Base-by-base conservation (phyloP, 2,113 vertebrate species). In the Psilopsiagon aurifrons region DNA sequence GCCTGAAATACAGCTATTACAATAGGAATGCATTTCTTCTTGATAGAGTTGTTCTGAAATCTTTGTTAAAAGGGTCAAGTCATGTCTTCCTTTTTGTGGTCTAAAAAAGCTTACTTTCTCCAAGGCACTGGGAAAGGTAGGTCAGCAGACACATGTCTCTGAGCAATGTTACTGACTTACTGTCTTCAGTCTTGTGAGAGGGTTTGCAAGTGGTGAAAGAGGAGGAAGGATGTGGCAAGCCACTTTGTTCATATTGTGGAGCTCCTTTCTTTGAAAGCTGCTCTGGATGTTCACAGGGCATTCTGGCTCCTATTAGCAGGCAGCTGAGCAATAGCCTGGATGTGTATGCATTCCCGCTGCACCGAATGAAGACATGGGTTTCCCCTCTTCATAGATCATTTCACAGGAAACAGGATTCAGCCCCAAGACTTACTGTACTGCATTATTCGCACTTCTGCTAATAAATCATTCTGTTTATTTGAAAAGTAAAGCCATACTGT, bases 391-490 rank as follows among this genome's bases (percentile, higher is more conserved):
- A 80, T 88, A 93, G 79, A 94, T 93, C 92, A 93, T 93, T 92
- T 88, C 79, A 67, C 88, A 74, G 79, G 88, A 96, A 95, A 78
- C 90, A 88, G 46, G 55, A 88, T 90, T 94, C 92, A 77, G 55
- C 64, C 73, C 51, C 55, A 80, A 93, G 83, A 86, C 79, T 92
- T 71, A 78, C 57, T 63, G 76, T 86, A 81, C 68, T 59, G 67
- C 47, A 66, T 92, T 93, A 94, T 93, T 96, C 7, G 0, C 68
- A 57, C 78, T 92, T 86, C 73, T 90, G 71, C 57, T 78, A 92
- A 93, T 90, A 96, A 93, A 95, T 96, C 93, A 95, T 86, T 64
- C 79, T 46, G 33, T 60, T 93, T 74, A 88, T 94, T 86, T 84
- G 80, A 88, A 92, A 94, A 95, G 69, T 66, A 90, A 83, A 93